These are phyloP conservation scores for Agrochola macilenta DNA, from an alignment of 2,888 invertebrate species.

Conservation along the genomic window DNA sequence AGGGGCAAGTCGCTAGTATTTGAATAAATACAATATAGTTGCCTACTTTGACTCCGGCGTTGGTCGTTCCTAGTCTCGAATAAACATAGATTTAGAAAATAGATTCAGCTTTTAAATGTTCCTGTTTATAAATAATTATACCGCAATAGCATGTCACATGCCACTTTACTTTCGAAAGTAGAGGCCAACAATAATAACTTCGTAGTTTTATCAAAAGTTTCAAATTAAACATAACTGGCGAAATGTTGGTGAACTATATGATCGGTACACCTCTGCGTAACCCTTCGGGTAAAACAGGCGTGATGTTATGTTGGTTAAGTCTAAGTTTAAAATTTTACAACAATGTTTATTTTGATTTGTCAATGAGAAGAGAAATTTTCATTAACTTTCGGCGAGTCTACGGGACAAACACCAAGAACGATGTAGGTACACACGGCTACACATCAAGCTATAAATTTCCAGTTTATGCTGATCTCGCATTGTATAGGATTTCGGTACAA, in stretches of 20 bases:
- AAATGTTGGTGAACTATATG: not conserved
- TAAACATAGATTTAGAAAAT: not conserved
- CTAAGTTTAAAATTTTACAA: not conserved
- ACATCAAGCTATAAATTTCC: no score
- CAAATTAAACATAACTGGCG: not conserved
- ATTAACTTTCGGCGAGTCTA: not conserved
- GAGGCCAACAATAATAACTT: conserved; percentile 1
- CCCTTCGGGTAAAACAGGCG: no score
- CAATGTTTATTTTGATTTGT: not conserved
- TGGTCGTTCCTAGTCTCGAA: not conserved
- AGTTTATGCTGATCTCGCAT: no score
- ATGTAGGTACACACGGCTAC: no score
- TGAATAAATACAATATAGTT: not conserved
- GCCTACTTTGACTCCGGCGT: not conserved
- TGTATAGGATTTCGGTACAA: no score
- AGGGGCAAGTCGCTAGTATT: not conserved
- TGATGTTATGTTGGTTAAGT: not conserved
- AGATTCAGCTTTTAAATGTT: conserved; percentile 19
- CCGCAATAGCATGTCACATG: conserved; percentile 49
- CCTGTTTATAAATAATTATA: conserved; percentile 21
- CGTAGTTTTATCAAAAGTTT: not conserved
- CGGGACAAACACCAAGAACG: not conserved
- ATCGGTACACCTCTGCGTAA: not conserved
- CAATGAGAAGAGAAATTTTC: not conserved
- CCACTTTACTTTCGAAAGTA: not conserved